These are phyloP conservation scores for Nineta flava DNA, from an alignment of 2,888 invertebrate species.

Conservation along the genomic window DNA sequence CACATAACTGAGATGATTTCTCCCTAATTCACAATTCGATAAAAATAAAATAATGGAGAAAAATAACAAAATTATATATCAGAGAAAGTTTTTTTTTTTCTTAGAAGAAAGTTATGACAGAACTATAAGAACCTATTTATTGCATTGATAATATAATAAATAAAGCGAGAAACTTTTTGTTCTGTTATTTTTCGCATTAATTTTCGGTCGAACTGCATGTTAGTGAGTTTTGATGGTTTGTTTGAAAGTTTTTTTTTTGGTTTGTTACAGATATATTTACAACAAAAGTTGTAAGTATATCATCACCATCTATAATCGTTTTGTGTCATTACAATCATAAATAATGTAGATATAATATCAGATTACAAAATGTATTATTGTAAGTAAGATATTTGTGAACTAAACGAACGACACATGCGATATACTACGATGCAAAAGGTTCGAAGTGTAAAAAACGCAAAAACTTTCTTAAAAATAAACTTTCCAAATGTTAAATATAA, in stretches of 20 bases:
- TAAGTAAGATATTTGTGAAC: background rate
- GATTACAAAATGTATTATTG: background rate
- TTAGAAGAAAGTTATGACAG: too few relatives aligned
- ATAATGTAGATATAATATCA: background rate
- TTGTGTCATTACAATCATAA: conserved; percentile 14
- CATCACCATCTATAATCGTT: conserved; percentile 11
- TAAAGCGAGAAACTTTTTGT: background rate
- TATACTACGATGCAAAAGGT: background rate
- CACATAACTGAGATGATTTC: too few relatives aligned
- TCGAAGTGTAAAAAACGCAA: too few relatives aligned
- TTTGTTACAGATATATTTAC: conserved; percentile 2
- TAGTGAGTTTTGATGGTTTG: background rate
- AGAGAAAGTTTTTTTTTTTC: too few relatives aligned
- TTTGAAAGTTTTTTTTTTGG: conserved; percentile 5
- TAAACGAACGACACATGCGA: background rate
- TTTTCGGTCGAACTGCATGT: background rate
- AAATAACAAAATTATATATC: too few relatives aligned
- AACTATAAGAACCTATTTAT: background rate
- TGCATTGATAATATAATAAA: background rate
- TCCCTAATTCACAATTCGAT: too few relatives aligned
- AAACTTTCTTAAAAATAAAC: too few relatives aligned
- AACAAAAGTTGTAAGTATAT: conserved; percentile 10
- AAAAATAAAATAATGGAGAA: too few relatives aligned
- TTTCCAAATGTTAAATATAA: too few relatives aligned
- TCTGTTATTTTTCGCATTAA: background rate